Evolutionary conservation across 2,113 vertebrate genomes (phyloP).

Genomic region (Mixornis gularis): DNA sequence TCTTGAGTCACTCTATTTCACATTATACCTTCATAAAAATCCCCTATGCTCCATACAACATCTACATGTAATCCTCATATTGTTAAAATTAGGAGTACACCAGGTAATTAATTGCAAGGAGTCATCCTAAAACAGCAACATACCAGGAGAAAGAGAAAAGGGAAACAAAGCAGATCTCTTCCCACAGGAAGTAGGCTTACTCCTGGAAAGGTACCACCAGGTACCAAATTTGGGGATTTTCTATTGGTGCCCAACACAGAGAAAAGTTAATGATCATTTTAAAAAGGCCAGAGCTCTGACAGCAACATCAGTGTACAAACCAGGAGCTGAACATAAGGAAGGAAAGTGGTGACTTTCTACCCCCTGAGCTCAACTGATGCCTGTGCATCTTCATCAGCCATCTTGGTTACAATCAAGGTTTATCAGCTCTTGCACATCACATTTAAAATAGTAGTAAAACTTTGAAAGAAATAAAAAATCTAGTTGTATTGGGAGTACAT

Average conservation of each 20-base stretch:
- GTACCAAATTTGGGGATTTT: neutral
- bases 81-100: neutral
- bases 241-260: neutral
- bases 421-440: neutral
- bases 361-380: neutral
- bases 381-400: neutral
- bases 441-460: neutral
- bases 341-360: neutral
- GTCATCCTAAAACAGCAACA: neutral
- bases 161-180: neutral
- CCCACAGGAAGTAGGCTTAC: neutral
- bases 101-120: neutral
- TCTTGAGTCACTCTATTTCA: neutral
- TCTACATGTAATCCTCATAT: neutral
- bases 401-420: neutral
- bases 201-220: neutral
- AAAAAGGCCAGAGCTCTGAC: neutral
- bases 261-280: neutral
- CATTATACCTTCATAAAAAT: neutral
- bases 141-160: neutral
- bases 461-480: neutral
- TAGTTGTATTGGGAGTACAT: neutral
- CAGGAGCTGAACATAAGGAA: neutral
- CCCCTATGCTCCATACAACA: neutral
- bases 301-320: neutral